Evolutionary conservation across 1,140 invertebrate genomes (phyloP), one percentile per base, ranked within the genome.

Genomic region (Heliconius himera): DNA sequence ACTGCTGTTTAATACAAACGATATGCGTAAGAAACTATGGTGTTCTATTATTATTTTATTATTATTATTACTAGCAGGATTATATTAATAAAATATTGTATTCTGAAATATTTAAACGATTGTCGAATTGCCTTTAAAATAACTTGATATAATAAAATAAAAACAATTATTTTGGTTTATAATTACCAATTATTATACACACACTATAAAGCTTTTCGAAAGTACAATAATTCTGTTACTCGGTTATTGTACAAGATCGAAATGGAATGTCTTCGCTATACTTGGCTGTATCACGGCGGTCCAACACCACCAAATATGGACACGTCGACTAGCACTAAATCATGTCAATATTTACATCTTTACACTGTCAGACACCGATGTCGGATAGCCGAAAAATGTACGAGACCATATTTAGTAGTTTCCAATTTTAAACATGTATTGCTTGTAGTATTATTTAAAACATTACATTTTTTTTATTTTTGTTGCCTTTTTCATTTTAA

Each of bases 251-350:
- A 77, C 22, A 71, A 71, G 26, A 71, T 79, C 73, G 36, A 76
- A 75, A 72, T 73, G 75, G 82, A 81, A 85, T 81, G 81, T 85
- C 77, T 85, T 75, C 70, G 76, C 81, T 79, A 22, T 87, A 91
- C 85, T 89, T 84, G 87, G 90, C 75, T 74, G 78, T 82, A 46
- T 78, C 87, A 84, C 78, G 74, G 78, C 87, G 87, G 88, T 88
- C 89, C 85, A 20, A 85, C 83, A 85, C 87, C 38, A 56, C 91
- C 91, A 87, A 90, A 91, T 81, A 91, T 88, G 90, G 91, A 73
- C 73, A 89, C 81, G 85, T 85, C 82, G 87, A 66, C 84, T 85
- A 84, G 84, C 89, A 86, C 86, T 88, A 88, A 89, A 86, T 88
- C 84, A 87, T 86, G 84, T 83, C 83, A 86, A 88, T 89, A 85